Base-by-base conservation (phyloP, 2,113 vertebrate species). In the Polypterus bichir region DNA sequence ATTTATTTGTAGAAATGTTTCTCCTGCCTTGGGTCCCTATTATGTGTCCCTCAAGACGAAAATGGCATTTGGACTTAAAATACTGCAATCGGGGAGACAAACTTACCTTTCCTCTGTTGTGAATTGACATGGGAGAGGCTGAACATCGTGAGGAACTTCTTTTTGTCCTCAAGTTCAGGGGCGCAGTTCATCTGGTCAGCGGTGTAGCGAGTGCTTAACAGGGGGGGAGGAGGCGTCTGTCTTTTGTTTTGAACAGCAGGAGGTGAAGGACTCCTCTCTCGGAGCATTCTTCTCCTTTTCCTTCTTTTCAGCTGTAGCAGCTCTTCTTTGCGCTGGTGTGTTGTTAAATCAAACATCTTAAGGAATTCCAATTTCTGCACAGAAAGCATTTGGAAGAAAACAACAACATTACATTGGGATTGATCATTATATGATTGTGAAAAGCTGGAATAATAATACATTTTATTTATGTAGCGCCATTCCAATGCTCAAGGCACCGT, bases 91-190 rank as follows among this genome's bases (percentile, higher is more conserved):
- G 44, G 4, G 9, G 48, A 52, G 57, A 4, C 1, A 48, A 65
- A 48, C 65, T 3, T 76, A 97, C 96, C 96, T 91, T 77, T 90
- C 73, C 92, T 87, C 79, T 92, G 90, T 77, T 97, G 91, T 0
- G 88, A 65, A 3, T 88, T 93, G 78, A 99, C 84, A 62, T 99
- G 94, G 0, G 92, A 91, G 62, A 99, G 87, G 81, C 88, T 93
- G 82, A 99, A 97, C 79, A 90, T 89, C 63, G 91, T 96, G 72
- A 99, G 88, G 80, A 99, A 99, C 60, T 84, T 85, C 46, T 92
- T 98, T 80, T 99, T 99, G 76, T 97, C 93, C 73, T 97, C 96
- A 5, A 98, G 86, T 77, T 97, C 92, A 44, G 94, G 93, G 49
- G 88, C 88, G 74, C 74, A 88, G 86, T 98, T 92, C 92, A 99